Conservation (phyloP, 2,888 invertebrate genomes). For the Automeris io region DNA sequence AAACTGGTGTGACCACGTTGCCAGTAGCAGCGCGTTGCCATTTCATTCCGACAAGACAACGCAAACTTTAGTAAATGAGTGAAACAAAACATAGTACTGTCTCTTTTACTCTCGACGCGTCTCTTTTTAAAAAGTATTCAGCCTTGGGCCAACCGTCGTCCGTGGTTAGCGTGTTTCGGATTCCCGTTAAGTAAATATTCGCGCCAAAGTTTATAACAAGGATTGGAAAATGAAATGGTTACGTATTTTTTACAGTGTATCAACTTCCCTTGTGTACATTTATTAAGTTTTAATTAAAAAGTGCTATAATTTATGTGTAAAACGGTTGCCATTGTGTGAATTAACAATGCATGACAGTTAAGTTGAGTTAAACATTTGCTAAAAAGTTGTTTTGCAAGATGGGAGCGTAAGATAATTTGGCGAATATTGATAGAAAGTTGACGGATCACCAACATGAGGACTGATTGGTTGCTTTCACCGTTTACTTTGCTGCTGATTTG, state of each 20-base stretch:
- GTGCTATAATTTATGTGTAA: slow-evolving; percentile 21
- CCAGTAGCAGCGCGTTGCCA: slow-evolving; percentile 31
- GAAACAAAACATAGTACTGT: slow-evolving; percentile 20
- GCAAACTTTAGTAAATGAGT: slow-evolving; percentile 33
- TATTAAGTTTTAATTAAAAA: slow-evolving; percentile 19
- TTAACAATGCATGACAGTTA: slow-evolving; percentile 42
- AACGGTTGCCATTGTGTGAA: slow-evolving; percentile 33
- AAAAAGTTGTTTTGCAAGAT: slow-evolving; percentile 47
- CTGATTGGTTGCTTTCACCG: slow-evolving; percentile 64
- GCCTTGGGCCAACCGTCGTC: slow-evolving; percentile 62
- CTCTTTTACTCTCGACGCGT: slow-evolving; percentile 42
- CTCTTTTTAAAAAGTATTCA: slow-evolving; percentile 44
- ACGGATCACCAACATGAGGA: slow-evolving; percentile 53
- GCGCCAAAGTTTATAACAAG: slow-evolving; percentile 56
- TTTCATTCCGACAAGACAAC: slow-evolving; percentile 38
- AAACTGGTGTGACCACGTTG: slow-evolving; percentile 35
- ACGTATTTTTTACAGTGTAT: slow-evolving; percentile 25
- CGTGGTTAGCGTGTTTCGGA: slow-evolving; percentile 41
- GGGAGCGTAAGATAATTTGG: slow-evolving; percentile 54
- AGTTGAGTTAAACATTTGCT: slow-evolving; percentile 48
- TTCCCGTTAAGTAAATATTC: slow-evolving; percentile 34
- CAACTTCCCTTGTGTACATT: slow-evolving; percentile 30
- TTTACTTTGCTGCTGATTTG: slow-evolving; percentile 65
- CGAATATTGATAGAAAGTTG: slow-evolving; percentile 55
- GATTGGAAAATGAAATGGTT: slow-evolving; percentile 48